Conservation (phyloP, 2,113 vertebrate species). For the Petroica traversi region DNA sequence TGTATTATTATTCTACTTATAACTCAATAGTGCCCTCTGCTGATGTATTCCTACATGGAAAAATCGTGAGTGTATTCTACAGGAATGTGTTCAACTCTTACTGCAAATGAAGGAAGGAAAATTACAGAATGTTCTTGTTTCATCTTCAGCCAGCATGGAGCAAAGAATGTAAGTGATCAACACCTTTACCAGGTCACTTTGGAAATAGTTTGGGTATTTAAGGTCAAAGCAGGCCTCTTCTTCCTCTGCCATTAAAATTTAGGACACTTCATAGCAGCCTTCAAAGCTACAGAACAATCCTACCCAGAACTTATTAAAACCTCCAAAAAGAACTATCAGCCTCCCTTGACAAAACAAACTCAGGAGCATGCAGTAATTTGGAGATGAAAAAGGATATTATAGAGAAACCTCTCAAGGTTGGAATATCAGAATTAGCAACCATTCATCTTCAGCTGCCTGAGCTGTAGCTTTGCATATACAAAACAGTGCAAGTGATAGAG, state of each 20-base stretch:
- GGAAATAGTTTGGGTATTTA: not conserved
- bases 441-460: not conserved
- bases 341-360: not conserved
- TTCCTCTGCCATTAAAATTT: not conserved
- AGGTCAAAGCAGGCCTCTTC: not conserved
- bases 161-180: not conserved
- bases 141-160: not conserved
- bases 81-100: not conserved
- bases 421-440: not conserved
- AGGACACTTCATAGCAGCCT: not conserved
- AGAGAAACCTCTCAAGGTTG: not conserved
- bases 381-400: not conserved
- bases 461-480: not conserved
- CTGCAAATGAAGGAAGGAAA: not conserved
- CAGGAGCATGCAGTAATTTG: not conserved
- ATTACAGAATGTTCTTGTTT: not conserved
- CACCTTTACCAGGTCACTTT: not conserved
- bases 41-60: not conserved
- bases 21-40: slow-evolving; percentile 58
- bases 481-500: not conserved
- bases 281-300: not conserved
- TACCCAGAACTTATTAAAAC: not conserved
- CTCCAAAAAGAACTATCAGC: not conserved
- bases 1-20: not conserved
- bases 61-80: rapidly evolving